Base-by-base conservation (phyloP, 2,888 invertebrate species). In the Drosophila paramelanica region DNA sequence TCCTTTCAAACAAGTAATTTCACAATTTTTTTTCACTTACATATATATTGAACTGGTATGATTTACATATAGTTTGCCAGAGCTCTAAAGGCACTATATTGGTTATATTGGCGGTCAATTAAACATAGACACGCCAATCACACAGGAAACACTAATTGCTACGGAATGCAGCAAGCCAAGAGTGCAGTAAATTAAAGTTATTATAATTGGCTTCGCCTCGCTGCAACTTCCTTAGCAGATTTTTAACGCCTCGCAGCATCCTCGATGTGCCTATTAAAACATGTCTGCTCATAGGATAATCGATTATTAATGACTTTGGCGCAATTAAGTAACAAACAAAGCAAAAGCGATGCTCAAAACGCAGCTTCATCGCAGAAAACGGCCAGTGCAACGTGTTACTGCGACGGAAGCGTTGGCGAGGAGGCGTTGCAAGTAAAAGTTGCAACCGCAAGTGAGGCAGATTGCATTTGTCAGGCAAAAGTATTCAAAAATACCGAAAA, bases 251-350 rank as follows among this genome's bases (percentile, higher is more conserved):
- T 65, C 25, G 41, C 69, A 71, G 57, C 79, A 67, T 69, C 77
- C 66, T 65, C 67, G 68, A 36, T 62, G 49, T 52, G 11, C 3
- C 17, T 45, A 60, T 33, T n/a, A 33, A 56, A 67, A 72, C 57
- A 51, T 45, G 50, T 49, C 41, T 39, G 2, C 57, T 66, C 57
- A 71, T 55, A 68, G 73, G 80, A 78, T 90, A 90, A 90, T 91
- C 90, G 90, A 88, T 90, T 90, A 87, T 89, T 88, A 90, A 90
- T 88, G 87, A 81, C 84, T 87, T 81, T 85, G 80, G 65, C 79
- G 86, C 83, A 86, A 82, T 81, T 81, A 88, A 77, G 89, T 76
- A 77, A 80, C 80, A 70, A 86, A 75, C 80, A 77, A 81, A 62
- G 75, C 64, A 64, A 69, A 77, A 53, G 42, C 41, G 42, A 39